Percentiles rank a stretch among this genome's conserved stretches.
These are phyloP conservation scores for Liodrosophila aerea DNA, from an alignment of 2,888 invertebrate species.

Conservation along the genomic window DNA sequence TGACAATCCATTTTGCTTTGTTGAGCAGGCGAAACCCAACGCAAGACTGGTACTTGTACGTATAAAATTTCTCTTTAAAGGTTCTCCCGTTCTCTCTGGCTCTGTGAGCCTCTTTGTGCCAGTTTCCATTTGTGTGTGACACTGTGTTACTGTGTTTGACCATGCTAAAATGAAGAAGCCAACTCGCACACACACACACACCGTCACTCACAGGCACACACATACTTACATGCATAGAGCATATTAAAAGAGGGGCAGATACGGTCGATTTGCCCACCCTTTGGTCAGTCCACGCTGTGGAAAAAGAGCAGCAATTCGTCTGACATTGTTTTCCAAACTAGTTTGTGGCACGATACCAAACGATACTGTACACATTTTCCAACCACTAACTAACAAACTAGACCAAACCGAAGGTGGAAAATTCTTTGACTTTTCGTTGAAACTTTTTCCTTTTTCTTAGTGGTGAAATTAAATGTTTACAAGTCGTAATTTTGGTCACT, in stretches of 20 bases:
- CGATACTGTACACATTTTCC: constrained; percentile 15
- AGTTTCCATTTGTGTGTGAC: constrained; percentile 4
- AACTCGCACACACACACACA: constrained; percentile 7
- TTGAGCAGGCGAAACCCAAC: constrained; percentile 50
- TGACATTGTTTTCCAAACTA: constrained; percentile 41
- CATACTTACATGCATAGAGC: neutral
- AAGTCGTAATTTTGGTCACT: neutral
- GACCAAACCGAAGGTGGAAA: no score
- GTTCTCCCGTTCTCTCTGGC: constrained; percentile 28
- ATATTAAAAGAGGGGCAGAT: constrained; percentile 13
- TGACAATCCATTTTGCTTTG: constrained; percentile 33
- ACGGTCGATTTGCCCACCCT: constrained; percentile 42
- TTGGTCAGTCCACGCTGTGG: constrained; percentile 32
- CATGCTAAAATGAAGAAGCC: constrained; percentile 9
- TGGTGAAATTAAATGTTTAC: no score
- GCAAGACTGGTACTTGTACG: constrained; percentile 41
- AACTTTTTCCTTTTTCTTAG: constrained; percentile 1
- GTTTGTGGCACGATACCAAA: constrained; percentile 44
- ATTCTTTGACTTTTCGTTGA: neutral
- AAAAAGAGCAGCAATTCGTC: constrained; percentile 10
- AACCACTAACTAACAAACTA: constrained; percentile 11
- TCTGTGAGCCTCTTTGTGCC: constrained; percentile 13
- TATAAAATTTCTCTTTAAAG: constrained; percentile 27
- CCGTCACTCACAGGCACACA: no score
- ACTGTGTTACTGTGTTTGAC: constrained; percentile 18